Base-by-base conservation (phyloP, 1,140 invertebrate genomes). In the Pentalonia nigronervosa region DNA sequence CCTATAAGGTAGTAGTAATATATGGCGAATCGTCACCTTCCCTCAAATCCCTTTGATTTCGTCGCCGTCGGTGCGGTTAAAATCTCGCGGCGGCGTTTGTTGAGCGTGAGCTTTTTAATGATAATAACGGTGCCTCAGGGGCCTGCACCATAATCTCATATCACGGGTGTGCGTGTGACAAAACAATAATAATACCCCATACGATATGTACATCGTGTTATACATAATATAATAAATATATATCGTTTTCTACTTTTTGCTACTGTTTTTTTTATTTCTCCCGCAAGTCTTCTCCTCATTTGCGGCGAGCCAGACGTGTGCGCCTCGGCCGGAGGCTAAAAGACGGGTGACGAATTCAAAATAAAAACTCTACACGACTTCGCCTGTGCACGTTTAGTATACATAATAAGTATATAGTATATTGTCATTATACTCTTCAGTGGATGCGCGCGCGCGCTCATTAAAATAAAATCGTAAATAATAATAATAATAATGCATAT, bases 71-170 rank as follows among this genome's bases (percentile, higher is more conserved):
- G 34, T 91, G 56, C 45, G 14, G 60, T 91, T 67, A 67, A 83
- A 91, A 91, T 91, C 36, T 90, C 45, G 53, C 36, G 56, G 41
- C 56, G 76, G 34, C 45, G 91, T 34, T 36, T 23, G 91, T 50
- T 83, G 91, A 84, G 91, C 91, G 81, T 45, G 30, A 93, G 76
- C 47, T 56, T 93, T 93, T 86, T 93, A 93, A 93, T 93, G 81
- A 93, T 23, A 84, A 83, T 41, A 88, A 17, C 14, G 25, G 4
- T 90, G 89, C 53, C 53, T 41, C 36, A 25, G 89, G 89, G 36
- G 56, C 23, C 4, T 4, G 41, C 23, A 60, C 23, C 36, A 90
- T 60, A 30, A 90, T 53, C 87, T n/a, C n/a, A 56, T 11, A 36
- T 60, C 9, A 34, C 48, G n/a, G 47, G 60, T 60, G 25, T 20